phyloP scores from a whole-genome alignment of 2,888 invertebrate genomes.

The Rhabditoides inermis region DNA sequence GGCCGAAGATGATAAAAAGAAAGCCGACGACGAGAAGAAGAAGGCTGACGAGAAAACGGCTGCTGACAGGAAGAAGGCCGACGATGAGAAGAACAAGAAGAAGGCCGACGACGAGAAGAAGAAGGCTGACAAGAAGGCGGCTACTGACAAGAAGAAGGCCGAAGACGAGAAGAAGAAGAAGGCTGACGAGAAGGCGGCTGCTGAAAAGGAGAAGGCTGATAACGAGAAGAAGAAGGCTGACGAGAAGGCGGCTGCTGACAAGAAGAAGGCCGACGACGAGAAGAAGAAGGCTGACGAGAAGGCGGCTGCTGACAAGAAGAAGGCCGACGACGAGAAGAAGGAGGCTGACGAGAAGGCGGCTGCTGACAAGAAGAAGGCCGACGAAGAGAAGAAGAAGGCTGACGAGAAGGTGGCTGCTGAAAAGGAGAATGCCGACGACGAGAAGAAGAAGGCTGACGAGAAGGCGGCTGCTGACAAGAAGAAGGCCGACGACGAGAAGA shows the following conservation, averaged over 20 bases:
- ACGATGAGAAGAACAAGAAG: neutral
- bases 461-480: conserved; percentile 2
- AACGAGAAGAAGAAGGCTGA: conserved; percentile 13
- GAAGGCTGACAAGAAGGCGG: neutral
- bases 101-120: neutral
- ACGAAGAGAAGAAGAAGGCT: neutral
- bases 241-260: conserved; percentile 11
- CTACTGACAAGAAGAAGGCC: neutral
- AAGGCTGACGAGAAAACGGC: conserved; percentile 2
- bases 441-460: neutral
- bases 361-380: neutral
- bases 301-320: neutral
- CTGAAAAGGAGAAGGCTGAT: conserved; percentile 2
- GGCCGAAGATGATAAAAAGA: conserved; percentile 8
- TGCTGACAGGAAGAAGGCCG: neutral
- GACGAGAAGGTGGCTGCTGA: neutral
- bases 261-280: conserved; percentile 11
- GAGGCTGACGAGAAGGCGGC: neutral
- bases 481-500: conserved; percentile 6
- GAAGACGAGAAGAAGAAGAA: neutral
- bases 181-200: neutral
- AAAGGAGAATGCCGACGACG: conserved; percentile 2
- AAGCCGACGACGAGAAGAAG: conserved; percentile 9
- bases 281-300: conserved; percentile 4
- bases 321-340: neutral